Base-by-base conservation (phyloP, 2,113 vertebrate genomes). In the Dasypus novemcinctus region DNA sequence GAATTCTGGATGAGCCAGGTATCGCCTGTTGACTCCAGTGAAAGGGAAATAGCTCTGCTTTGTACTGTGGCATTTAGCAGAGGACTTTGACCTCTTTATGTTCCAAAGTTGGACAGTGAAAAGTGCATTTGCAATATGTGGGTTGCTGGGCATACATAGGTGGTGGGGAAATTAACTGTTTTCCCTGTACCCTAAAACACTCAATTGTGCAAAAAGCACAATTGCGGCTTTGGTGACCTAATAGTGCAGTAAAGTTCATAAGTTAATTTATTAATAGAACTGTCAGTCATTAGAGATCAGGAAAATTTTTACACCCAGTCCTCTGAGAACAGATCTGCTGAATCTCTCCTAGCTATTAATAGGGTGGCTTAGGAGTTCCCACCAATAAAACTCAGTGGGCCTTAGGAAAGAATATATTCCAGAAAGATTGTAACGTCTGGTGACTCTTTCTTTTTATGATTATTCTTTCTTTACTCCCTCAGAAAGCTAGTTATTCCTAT, bases 211-310 rank as follows among this genome's bases (percentile, higher is more conserved):
- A 57, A n/a, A 46, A 64, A 80, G 61, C 75, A 31, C 68, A 69
- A 31, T 83, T 18, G 33, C 63, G 66, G 79, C 86, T 91, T 84
- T 92, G 92, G 94, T 91, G 41, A 74, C 87, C 74, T 27, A 61
- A 68, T 25, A 49, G 91, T 93, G 90, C 78, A 82, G 49, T 71
- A 71, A 96, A 96, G 96, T 95, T 91, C 92, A 97, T 92, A 95
- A 64, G 66, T 76, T 57, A 80, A 74, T 90, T 92, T 98, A 97
- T 97, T 97, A 97, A 98, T 98, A 98, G 95, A 95, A 76, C 82
- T 29, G 95, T 75, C 92, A 49, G 92, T 46, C 9, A 95, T 7
- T 17, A 43, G 49, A 88, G 92, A 94, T 93, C 33, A 23, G 81
- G 87, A 29, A 57, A 80, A 91, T 64, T 76, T 97, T 97, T 96